phyloP scores from a whole-genome alignment of 2,888 invertebrate genomes.

The Metacarcinus magister region DNA sequence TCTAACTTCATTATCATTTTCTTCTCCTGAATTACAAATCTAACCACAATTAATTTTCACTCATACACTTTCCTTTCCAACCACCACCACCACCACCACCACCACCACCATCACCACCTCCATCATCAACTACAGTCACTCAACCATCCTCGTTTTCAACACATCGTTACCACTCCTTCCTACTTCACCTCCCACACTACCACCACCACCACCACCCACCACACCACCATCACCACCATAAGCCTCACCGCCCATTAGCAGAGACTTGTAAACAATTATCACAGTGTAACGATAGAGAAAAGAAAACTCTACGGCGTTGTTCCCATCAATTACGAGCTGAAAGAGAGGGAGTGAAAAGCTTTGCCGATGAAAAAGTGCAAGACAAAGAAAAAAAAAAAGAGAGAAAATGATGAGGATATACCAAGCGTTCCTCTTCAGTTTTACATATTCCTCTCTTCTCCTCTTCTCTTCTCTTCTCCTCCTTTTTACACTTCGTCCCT shows the following conservation, averaged over 20 bases:
- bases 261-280: slow-evolving; percentile 40
- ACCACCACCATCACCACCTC: background rate
- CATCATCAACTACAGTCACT: background rate
- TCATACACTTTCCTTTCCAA: background rate
- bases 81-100: background rate
- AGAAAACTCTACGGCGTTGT: background rate
- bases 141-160: background rate
- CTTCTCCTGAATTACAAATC: background rate
- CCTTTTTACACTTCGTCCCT: background rate
- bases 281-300: slow-evolving; percentile 27
- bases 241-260: slow-evolving; percentile 36
- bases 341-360: background rate
- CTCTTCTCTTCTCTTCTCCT: background rate
- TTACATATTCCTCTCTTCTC: background rate
- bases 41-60: background rate
- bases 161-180: background rate
- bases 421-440: background rate
- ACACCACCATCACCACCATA: background rate
- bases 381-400: background rate
- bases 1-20: background rate
- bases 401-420: background rate
- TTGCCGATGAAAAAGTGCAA: background rate
- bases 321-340: slow-evolving; percentile 3
- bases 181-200: background rate
- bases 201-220: background rate